Evolutionary conservation across 1,140 invertebrate species (phyloP).

Genomic region (Rhynchophorus ferrugineus): DNA sequence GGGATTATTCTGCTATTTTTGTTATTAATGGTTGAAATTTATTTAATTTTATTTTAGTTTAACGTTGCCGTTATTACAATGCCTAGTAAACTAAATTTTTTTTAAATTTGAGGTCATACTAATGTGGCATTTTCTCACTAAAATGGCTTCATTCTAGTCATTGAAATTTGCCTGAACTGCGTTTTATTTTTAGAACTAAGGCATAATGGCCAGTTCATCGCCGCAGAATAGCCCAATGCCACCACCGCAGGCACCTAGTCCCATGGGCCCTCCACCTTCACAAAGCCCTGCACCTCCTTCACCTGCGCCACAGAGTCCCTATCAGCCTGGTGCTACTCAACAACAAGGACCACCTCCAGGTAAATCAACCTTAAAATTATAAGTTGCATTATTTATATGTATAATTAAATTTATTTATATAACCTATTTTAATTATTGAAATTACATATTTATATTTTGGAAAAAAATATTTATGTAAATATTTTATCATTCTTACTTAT

Average conservation of each 20-base stretch:
- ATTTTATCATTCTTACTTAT: too few species aligned
- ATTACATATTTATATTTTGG: too few species aligned
- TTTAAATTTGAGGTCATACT: too few species aligned
- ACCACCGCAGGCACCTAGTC: conserved; percentile 69
- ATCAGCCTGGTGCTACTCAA: conserved; percentile 28
- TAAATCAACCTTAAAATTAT: not conserved
- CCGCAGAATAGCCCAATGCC: conserved; percentile 75
- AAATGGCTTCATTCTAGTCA: too few species aligned
- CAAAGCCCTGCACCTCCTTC: conserved; percentile 37
- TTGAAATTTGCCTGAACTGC: too few species aligned
- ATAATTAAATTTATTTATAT: not conserved
- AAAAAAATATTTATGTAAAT: too few species aligned
- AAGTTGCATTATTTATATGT: not conserved
- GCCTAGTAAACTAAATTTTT: too few species aligned
- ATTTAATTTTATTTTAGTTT: too few species aligned
- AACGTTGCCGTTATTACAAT: too few species aligned
- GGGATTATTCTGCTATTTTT: too few species aligned
- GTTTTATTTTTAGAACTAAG: conserved; percentile 1
- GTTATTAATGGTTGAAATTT: too few species aligned
- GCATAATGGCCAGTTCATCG: conserved; percentile 64
- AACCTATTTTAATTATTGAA: not conserved
- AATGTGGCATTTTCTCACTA: too few species aligned
- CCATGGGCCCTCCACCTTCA: conserved; percentile 52
- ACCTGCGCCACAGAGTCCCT: conserved; percentile 2
- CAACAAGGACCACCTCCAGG: conserved; percentile 12